phyloP scores from a whole-genome alignment of 2,797 vertebrate species.

The Nasua narica region DNA sequence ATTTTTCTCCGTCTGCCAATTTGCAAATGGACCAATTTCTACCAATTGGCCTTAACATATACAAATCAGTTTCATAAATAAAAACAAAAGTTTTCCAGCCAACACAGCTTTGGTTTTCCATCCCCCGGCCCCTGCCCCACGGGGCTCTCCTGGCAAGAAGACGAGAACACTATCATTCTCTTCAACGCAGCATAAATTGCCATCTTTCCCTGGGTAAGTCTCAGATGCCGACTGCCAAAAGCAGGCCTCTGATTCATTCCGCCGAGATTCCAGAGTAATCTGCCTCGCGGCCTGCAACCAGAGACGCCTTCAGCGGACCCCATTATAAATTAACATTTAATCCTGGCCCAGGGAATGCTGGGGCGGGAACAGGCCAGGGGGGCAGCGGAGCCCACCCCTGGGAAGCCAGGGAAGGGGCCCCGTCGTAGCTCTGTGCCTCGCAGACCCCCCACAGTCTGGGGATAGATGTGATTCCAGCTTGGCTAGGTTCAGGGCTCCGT shows the following conservation, averaged over 20 bases:
- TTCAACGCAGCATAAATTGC: background rate
- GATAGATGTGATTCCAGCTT: rapidly evolving
- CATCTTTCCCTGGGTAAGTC: constrained; percentile 9
- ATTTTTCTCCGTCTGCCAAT: constrained; percentile 50
- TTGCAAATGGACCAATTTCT: constrained; percentile 63
- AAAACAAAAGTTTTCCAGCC: constrained; percentile 62
- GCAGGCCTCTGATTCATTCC: background rate
- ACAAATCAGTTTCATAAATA: constrained; percentile 68
- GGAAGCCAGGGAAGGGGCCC: background rate
- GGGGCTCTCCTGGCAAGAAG: background rate
- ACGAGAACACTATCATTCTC: background rate
- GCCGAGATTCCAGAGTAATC: background rate
- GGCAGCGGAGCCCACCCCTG: background rate
- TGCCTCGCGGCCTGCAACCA: constrained; percentile 5
- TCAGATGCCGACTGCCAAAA: background rate
- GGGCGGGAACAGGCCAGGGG: background rate
- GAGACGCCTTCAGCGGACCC: background rate
- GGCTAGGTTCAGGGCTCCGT: background rate
- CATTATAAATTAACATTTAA: background rate
- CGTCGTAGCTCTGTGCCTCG: rapidly evolving
- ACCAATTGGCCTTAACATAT: constrained; percentile 69
- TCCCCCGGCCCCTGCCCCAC: background rate
- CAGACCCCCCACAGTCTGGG: background rate
- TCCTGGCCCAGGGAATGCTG: background rate
- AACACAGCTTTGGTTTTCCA: background rate